Evolutionary conservation across 2,888 invertebrate species (phyloP).

Genomic region (Cephalotes varians): DNA sequence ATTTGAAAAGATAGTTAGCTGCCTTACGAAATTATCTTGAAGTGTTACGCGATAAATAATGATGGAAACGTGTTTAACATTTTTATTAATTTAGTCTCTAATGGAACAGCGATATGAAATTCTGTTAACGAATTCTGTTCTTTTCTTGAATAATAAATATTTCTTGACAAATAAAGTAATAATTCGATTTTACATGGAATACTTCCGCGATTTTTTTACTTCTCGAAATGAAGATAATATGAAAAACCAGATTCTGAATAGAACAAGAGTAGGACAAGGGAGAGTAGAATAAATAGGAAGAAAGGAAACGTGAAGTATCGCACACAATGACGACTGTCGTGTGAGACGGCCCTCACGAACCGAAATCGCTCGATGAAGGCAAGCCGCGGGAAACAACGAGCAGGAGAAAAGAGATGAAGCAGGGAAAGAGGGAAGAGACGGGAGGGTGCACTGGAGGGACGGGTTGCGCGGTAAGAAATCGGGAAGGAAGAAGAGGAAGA

Average conservation of each 20-base stretch:
- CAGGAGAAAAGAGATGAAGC: conserved; percentile 46
- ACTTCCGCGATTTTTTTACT: not conserved
- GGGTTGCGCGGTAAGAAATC: conserved; percentile 32
- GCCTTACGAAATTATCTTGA: conserved; percentile 21
- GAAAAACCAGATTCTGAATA: conserved; percentile 10
- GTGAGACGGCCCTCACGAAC: conserved; percentile 73
- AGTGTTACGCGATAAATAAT: conserved; percentile 4
- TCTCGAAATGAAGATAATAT: not conserved
- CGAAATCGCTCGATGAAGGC: conserved; percentile 72
- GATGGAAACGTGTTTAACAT: not conserved
- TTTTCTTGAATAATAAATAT: not conserved
- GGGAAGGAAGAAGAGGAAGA: conserved; percentile 39
- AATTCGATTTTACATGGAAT: not conserved
- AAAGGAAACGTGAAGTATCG: conserved; percentile 56
- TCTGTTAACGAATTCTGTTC: not conserved
- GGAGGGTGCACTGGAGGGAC: conserved; percentile 9
- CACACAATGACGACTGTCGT: conserved; percentile 69
- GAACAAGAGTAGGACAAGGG: not conserved
- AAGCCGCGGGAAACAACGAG: conserved; percentile 62
- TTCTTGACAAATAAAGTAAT: not conserved
- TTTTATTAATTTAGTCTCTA: conserved; percentile 12
- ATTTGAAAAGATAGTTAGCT: conserved; percentile 15
- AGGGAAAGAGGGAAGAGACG: conserved; percentile 17
- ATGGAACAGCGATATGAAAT: not conserved
- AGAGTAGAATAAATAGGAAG: conserved; percentile 32